A percentile compares a stretch with the other conserved stretches of the same genome.
These are phyloP conservation scores for Channallabes apus DNA, from an alignment of 2,797 vertebrate species.

Conservation along the genomic window DNA sequence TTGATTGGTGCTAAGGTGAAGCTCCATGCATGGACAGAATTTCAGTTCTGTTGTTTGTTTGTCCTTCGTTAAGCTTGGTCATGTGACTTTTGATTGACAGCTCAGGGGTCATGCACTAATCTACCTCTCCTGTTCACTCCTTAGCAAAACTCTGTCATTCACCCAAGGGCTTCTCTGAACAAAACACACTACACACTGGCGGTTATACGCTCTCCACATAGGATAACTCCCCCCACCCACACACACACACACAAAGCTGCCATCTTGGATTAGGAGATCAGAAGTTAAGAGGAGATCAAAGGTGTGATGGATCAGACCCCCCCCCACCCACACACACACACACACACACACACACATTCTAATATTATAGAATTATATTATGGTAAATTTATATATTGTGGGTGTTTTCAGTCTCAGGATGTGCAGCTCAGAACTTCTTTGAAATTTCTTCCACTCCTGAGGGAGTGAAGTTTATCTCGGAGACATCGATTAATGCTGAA, in stretches of 20 bases:
- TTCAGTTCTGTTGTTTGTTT: conserved; percentile 26
- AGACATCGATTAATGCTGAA: conserved; percentile 22
- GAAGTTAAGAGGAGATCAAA: neutral
- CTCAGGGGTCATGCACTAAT: conserved; percentile 33
- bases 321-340: neutral
- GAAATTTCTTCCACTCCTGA: conserved; percentile 3
- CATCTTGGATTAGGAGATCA: conserved; percentile 1
- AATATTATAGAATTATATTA: neutral
- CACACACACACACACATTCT: neutral
- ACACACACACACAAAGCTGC: neutral
- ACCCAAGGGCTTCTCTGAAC: neutral
- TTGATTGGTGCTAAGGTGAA: conserved; percentile 20
- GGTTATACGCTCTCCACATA: neutral
- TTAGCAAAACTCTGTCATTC: conserved; percentile 20
- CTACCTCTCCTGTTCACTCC: conserved; percentile 24
- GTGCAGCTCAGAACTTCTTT: neutral
- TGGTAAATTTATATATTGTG: neutral
- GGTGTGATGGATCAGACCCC: neutral
- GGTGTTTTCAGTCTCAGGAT: neutral
- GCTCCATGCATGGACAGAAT: conserved; percentile 15
- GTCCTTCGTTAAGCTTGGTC: conserved; percentile 18
- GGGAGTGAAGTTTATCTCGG: conserved; percentile 12
- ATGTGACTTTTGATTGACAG: conserved; percentile 31
- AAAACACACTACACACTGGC: neutral
- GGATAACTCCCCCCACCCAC: neutral